Evolutionary conservation across 2,113 vertebrate species (phyloP).

Genomic region (Triplophysa rosa): DNA sequence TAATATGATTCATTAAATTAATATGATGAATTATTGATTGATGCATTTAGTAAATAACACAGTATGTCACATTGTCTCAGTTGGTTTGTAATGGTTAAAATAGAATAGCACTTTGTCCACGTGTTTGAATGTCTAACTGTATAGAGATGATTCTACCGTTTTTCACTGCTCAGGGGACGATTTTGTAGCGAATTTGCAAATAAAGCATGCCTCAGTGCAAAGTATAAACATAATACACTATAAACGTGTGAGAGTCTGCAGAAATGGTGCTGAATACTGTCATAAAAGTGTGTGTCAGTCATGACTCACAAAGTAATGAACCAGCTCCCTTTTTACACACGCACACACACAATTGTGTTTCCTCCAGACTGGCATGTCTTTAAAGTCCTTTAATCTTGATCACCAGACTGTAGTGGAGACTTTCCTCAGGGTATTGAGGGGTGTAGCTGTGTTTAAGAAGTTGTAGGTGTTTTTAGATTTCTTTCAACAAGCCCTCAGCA

Average conservation of each 20-base stretch:
- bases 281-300: slow-evolving; percentile 21
- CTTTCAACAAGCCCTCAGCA: slow-evolving; percentile 18
- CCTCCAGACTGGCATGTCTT: slow-evolving; percentile 3
- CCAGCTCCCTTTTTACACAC: slow-evolving; percentile 3
- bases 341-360: not conserved
- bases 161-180: slow-evolving; percentile 34
- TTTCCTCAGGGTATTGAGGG: slow-evolving; percentile 4
- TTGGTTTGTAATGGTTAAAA: not conserved
- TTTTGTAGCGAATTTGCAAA: slow-evolving; percentile 37
- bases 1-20: too few species aligned
- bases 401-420: not conserved
- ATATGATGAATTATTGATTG: too few species aligned
- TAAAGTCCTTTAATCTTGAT: slow-evolving; percentile 1
- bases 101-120: not conserved
- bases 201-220: slow-evolving; percentile 31
- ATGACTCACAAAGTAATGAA: slow-evolving; percentile 15
- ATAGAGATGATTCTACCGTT: slow-evolving; percentile 33
- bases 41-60: not conserved
- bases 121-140: not conserved
- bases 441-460: slow-evolving; percentile 30
- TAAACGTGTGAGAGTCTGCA: slow-evolving; percentile 2
- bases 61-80: not conserved
- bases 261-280: not conserved
- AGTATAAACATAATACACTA: slow-evolving; percentile 16
- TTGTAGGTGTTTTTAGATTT: slow-evolving; percentile 10